Conservation (phyloP, 2,797 vertebrate genomes). For the Eidolon dupreanum region DNA sequence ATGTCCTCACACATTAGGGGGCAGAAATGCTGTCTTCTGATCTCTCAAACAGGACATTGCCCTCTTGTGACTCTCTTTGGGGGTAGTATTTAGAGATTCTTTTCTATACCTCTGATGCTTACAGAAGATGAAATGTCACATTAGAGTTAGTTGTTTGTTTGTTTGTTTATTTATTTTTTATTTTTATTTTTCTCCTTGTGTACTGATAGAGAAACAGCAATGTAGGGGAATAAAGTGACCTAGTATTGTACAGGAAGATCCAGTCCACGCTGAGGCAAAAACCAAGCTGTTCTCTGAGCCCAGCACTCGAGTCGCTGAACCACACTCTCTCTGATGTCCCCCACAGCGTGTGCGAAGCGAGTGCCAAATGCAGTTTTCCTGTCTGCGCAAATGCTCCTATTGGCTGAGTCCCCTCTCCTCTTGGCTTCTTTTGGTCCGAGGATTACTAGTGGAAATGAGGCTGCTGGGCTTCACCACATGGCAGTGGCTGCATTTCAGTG, state of each 20-base stretch:
- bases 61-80: not conserved
- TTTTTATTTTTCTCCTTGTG: not conserved
- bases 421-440: not conserved
- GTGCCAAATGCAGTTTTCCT: conserved; percentile 1
- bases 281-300: not conserved
- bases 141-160: too few species aligned
- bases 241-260: not conserved
- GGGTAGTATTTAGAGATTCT: not conserved
- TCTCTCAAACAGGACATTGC: not conserved
- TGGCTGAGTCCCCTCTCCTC: not conserved
- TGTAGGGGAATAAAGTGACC: not conserved
- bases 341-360: not conserved
- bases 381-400: not conserved
- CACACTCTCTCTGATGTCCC: not conserved
- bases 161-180: not conserved
- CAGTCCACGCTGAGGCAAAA: not conserved
- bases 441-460: not conserved
- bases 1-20: rapidly evolving
- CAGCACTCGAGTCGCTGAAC: rapidly evolving
- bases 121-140: not conserved
- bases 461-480: not conserved
- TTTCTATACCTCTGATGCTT: not conserved
- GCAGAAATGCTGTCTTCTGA: not conserved
- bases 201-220: not conserved
- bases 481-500: not conserved